Evolutionary conservation across 2,797 vertebrate genomes (phyloP).

Genomic region (Malurus leucopterus): DNA sequence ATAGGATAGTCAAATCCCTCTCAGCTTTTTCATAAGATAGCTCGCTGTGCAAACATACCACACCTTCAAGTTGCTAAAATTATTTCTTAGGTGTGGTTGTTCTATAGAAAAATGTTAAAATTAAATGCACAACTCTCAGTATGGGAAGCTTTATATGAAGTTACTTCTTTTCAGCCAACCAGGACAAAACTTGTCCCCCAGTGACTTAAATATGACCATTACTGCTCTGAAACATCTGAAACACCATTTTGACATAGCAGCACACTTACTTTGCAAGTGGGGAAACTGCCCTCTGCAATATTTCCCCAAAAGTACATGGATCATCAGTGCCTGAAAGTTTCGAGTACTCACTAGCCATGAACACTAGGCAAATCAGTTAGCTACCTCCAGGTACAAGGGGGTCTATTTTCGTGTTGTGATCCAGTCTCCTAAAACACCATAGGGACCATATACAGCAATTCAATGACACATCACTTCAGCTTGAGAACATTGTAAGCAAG

Average conservation of each 20-base stretch:
- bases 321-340: not conserved
- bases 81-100: not conserved
- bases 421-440: not conserved
- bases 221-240: not conserved
- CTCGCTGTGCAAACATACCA: not conserved
- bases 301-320: not conserved
- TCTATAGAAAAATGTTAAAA: not conserved
- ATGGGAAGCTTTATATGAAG: not conserved
- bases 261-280: not conserved
- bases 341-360: not conserved
- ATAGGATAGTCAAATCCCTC: not conserved
- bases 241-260: not conserved
- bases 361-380: not conserved
- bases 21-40: not conserved
- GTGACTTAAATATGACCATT: not conserved
- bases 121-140: not conserved
- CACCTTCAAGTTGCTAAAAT: not conserved
- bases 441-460: not conserved
- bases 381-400: not conserved
- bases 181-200: not conserved
- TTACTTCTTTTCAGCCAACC: not conserved
- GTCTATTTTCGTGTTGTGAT: not conserved
- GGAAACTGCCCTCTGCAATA: not conserved
- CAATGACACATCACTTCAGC: not conserved
- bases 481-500: not conserved